Percentiles rank a stretch among this genome's conserved stretches.
phyloP scores from a whole-genome alignment of 2,797 vertebrate species.

The Hapalemur alaotrensis region DNA sequence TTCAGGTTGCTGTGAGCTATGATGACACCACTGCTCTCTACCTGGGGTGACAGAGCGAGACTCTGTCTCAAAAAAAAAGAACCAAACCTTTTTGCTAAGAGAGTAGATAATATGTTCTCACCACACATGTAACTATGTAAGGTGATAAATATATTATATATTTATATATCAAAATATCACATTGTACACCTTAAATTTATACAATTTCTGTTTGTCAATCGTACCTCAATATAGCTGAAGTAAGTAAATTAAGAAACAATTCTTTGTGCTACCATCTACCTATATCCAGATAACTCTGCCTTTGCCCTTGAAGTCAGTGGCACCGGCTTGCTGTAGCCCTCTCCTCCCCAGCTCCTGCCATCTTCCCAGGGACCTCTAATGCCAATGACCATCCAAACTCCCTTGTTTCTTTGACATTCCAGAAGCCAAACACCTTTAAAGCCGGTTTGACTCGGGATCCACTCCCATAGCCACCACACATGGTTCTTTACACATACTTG shows the following conservation, averaged over 20 bases:
- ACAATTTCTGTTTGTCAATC: neutral
- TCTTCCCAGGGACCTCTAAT: neutral
- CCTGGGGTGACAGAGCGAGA: too few species aligned
- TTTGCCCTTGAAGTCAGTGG: neutral
- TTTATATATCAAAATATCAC: neutral
- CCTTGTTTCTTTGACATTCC: neutral
- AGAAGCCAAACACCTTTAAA: neutral
- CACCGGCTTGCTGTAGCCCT: accelerated
- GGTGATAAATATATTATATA: neutral
- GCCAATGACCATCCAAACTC: neutral
- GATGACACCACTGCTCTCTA: too few species aligned
- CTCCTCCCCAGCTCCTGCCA: neutral
- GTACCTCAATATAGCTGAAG: neutral
- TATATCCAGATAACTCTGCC: neutral
- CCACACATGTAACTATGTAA: neutral
- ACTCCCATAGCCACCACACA: accelerated
- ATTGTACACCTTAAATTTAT: neutral
- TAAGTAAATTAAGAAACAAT: neutral
- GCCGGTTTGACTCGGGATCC: too few species aligned
- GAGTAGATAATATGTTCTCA: neutral
- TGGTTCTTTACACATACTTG: neutral
- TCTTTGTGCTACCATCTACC: neutral
- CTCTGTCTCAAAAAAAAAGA: neutral
- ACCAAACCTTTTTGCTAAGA: neutral
- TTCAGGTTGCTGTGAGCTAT: too few species aligned